Evolutionary conservation across 2,113 vertebrate species (phyloP).

Genomic region (Equus quagga): DNA sequence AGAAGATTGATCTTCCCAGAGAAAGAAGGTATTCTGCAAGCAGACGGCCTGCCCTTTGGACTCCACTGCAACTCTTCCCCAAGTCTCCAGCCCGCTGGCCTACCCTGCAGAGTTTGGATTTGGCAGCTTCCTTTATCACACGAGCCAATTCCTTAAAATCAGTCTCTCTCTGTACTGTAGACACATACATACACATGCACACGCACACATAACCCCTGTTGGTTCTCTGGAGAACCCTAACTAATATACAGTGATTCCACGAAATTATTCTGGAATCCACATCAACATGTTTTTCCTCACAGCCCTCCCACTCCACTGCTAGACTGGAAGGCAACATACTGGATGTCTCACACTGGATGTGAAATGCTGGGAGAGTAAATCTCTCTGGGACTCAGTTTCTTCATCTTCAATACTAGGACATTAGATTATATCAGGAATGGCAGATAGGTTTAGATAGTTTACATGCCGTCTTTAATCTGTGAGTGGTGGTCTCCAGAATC

Average conservation of each 20-base stretch:
- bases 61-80: not conserved
- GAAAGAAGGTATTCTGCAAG: too few relatives aligned
- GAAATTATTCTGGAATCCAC: not conserved
- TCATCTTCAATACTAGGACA: not conserved
- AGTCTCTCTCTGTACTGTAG: not conserved
- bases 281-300: too few relatives aligned
- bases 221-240: not conserved
- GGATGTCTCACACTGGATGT: not conserved
- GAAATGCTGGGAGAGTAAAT: not conserved
- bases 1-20: not conserved
- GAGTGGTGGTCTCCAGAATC: not conserved
- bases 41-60: not conserved
- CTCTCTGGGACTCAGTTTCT: not conserved
- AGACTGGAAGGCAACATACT: too few relatives aligned
- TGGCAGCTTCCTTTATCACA: not conserved
- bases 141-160: not conserved
- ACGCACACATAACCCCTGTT: not conserved
- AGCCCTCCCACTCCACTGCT: too few relatives aligned
- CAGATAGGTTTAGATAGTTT: not conserved
- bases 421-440: too few relatives aligned
- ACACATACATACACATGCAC: not conserved
- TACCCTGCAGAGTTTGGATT: not conserved
- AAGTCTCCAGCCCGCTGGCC: not conserved
- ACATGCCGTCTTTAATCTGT: not conserved
- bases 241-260: not conserved